Evolutionary conservation across 2,888 invertebrate genomes (phyloP), one percentile per base, ranked within the genome.

Genomic region (Lamellibrachia columna): DNA sequence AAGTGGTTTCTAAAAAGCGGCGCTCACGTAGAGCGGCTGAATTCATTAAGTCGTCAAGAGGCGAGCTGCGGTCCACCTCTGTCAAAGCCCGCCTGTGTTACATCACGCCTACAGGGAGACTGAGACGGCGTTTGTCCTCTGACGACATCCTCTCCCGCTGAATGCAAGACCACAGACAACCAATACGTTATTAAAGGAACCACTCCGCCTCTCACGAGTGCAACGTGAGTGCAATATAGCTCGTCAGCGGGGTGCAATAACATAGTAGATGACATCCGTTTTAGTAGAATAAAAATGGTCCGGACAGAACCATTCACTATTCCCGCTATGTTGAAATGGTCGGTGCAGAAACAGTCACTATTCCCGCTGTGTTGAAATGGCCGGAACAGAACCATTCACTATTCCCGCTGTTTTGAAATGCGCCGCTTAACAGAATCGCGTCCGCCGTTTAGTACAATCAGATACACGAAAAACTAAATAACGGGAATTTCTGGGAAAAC

Each of bases 41-140:
- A 75, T 75, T 75, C 75, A 75, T 75, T 75, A 75, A 75, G 75
- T 75, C 75, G 75, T 75, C 75, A 75, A 75, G 75, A 75, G 40
- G 75, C 22, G 75, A 4, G 75, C 15, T 6, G 75, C 75, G 75
- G 22, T n/a, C 75, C 22, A 22, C 22, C 75, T n/a, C 22, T 75
- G 75, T 75, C 75, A 75, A 75, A 75, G 75, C n/a, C 75, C 7
- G 75, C 15, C 75, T 75, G 75, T 15, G 75, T 75, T 75, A 75
- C 75, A n/a, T 75, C 75, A 75, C n/a, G 22, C 4, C 2, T 75
- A 11, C 22, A 6, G 6, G 22, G 75, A 75, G 22, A 22, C 75
- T 6, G 15, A 75, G 75, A n/a, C 75, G 75, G 75, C 75, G 75
- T 22, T 22, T 75, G 75, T 75, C 75, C n/a, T 40, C 40, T 40